Evolutionary conservation across 2,888 invertebrate genomes (phyloP), one percentile per base, ranked within the genome.

Genomic region (Cephalotes varians): DNA sequence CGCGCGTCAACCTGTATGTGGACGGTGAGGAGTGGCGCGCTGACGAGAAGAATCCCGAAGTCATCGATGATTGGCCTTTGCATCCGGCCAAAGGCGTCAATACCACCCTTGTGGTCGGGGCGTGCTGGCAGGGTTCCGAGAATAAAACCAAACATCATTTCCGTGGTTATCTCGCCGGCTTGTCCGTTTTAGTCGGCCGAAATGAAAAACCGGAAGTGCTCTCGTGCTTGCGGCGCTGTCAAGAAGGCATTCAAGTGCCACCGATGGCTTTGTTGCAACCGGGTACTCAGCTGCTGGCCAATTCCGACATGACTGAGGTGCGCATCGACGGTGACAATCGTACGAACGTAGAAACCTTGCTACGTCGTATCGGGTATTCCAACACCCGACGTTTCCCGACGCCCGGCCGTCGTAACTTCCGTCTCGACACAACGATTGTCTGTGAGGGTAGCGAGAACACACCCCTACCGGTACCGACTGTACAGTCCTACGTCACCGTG

Each of bases 11-110:
- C 86, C 95, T 99, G 84, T 98, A 96, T 94, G 97, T 99, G 85
- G 99, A 99, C 95, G 99, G 99, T 0, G 97, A 97, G 92, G 95
- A 96, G 62, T 96, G 95, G 86, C 95, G 95, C 90, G 94, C 95
- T 6, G 94, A 95, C 73, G 96, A 97, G 93, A 97, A 97, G 93
- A 99, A 98, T 90, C 99, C 99, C 0, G 99, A 99, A 95, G 98
- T 99, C 67, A 98, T 99, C 93, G 99, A 99, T 94, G 99, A 99
- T 95, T 99, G 99, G 99, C 99, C 99, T 1, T 96, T 99, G 60
- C 99, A 99, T 94, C 98, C 98, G 10, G 98, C 99, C 0, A 98
- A 98, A 91, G 98, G 98, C 1, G 97, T 98, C 88, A 98, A 98
- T 94, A 99, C 99, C 10, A 98, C 98, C 7, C 95, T 99, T 58